A percentile compares a stretch with the other conserved stretches of the same genome.
Conservation (phyloP, 2,888 invertebrate genomes). For the Trisateles emortualis region DNA sequence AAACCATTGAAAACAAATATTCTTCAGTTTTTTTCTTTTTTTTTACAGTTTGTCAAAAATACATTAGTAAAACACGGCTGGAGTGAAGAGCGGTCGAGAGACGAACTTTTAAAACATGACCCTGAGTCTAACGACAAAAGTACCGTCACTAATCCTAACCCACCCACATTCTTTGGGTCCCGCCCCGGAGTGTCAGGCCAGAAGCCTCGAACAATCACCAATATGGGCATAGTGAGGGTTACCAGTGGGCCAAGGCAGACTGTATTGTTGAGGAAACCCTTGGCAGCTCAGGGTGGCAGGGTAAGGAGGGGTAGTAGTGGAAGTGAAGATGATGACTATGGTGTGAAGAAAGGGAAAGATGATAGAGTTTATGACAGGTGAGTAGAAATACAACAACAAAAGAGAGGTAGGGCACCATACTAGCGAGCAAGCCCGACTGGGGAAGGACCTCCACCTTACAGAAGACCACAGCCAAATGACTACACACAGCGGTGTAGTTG, state of each 20-base stretch:
- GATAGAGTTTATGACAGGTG: slow-evolving; percentile 90
- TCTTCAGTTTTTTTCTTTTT: too few species aligned
- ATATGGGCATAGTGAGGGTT: slow-evolving; percentile 58
- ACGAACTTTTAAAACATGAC: slow-evolving; percentile 81
- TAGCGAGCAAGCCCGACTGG: too few species aligned
- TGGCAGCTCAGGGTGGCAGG: slow-evolving; percentile 73
- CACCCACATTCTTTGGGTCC: slow-evolving; percentile 51
- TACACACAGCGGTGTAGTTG: too few species aligned
- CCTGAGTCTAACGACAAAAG: slow-evolving; percentile 75
- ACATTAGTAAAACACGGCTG: slow-evolving; percentile 84
- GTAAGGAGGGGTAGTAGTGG: slow-evolving; percentile 82
- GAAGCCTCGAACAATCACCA: slow-evolving; percentile 51
- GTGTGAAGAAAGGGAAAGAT: slow-evolving; percentile 87
- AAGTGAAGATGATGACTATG: slow-evolving; percentile 88
- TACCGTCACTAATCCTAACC: slow-evolving; percentile 17
- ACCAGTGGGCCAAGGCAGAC: slow-evolving; percentile 55
- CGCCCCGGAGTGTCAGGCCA: slow-evolving; percentile 66
- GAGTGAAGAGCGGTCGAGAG: slow-evolving; percentile 86
- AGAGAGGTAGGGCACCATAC: too few species aligned
- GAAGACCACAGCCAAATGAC: too few species aligned
- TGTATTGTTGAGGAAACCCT: slow-evolving; percentile 56
- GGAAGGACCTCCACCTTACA: too few species aligned
- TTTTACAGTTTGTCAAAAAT: slow-evolving; percentile 83
- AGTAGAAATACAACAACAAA: slow-evolving; percentile 35
- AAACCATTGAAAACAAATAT: not conserved